Evolutionary conservation across 2,113 vertebrate genomes (phyloP).

Genomic region (Rhineura floridana): DNA sequence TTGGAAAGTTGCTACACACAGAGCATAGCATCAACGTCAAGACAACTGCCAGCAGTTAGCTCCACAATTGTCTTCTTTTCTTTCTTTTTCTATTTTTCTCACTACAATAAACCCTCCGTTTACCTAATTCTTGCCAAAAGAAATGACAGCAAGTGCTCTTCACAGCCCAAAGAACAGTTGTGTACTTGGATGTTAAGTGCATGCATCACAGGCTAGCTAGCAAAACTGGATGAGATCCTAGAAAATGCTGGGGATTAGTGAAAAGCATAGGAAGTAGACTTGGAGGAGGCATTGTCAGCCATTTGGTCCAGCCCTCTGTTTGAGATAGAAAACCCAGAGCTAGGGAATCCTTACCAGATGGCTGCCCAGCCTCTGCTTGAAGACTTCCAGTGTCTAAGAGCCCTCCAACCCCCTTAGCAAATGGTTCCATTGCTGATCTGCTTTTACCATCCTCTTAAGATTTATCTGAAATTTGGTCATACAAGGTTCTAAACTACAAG

Average conservation of each 20-base stretch:
- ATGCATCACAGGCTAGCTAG: background rate
- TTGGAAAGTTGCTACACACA: background rate
- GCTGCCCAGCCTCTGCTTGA: background rate
- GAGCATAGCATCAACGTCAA: background rate
- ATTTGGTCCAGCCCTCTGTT: background rate
- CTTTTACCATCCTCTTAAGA: background rate
- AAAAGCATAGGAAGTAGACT: background rate
- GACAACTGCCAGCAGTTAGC: slow-evolving; percentile 2
- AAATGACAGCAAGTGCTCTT: slow-evolving; percentile 12
- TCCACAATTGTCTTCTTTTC: background rate
- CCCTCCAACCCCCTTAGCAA: background rate
- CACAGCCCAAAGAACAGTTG: background rate
- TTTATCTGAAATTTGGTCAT: background rate
- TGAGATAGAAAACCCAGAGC: background rate
- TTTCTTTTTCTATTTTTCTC: slow-evolving; percentile 20
- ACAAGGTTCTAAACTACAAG: too few species aligned
- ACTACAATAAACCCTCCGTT: background rate
- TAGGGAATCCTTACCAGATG: background rate
- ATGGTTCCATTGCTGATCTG: background rate
- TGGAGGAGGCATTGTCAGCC: background rate
- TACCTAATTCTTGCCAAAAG: slow-evolving; percentile 22
- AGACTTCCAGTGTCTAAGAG: background rate
- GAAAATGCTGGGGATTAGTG: background rate
- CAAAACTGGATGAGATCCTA: background rate
- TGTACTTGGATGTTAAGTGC: background rate